phyloP scores from a whole-genome alignment of 2,888 invertebrate species.

The Cataglyphis livida region DNA sequence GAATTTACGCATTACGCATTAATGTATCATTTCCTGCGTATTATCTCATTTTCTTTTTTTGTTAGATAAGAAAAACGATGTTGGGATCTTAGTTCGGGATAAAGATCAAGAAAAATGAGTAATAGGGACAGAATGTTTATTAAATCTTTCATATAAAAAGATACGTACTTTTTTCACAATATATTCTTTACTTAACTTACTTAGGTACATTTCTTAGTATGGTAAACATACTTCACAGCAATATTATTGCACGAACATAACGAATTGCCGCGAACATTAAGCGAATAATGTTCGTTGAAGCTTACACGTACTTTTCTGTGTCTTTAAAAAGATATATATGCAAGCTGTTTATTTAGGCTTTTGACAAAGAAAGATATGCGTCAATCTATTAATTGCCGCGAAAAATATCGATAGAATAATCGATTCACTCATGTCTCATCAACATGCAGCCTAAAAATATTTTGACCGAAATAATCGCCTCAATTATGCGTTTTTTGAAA shows the following conservation, averaged over 20 bases:
- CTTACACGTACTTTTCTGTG: neutral
- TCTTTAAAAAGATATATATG: constrained; percentile 48
- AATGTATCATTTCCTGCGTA: neutral
- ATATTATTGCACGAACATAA: constrained; percentile 48
- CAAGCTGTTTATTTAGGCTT: neutral
- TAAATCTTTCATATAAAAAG: constrained; percentile 74
- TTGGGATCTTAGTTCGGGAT: constrained; percentile 6
- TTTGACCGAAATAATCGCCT: constrained; percentile 18
- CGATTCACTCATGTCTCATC: neutral
- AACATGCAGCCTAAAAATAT: neutral
- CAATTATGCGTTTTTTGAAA: neutral
- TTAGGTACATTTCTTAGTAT: constrained; percentile 64
- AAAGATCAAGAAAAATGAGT: constrained; percentile 20
- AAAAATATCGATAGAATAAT: neutral
- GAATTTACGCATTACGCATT: constrained; percentile 20
- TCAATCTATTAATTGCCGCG: constrained; percentile 1
- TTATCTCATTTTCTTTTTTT: constrained; percentile 22
- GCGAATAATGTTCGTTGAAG: constrained; percentile 16
- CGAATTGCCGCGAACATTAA: constrained; percentile 42
- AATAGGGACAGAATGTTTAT: constrained; percentile 70
- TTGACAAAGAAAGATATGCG: neutral
- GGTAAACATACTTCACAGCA: constrained; percentile 42
- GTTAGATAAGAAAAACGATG: neutral
- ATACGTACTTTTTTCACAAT: constrained; percentile 53
- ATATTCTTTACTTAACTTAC: constrained; percentile 63